Base-by-base conservation (phyloP, 2,113 vertebrate species). In the Silurus glanis region DNA sequence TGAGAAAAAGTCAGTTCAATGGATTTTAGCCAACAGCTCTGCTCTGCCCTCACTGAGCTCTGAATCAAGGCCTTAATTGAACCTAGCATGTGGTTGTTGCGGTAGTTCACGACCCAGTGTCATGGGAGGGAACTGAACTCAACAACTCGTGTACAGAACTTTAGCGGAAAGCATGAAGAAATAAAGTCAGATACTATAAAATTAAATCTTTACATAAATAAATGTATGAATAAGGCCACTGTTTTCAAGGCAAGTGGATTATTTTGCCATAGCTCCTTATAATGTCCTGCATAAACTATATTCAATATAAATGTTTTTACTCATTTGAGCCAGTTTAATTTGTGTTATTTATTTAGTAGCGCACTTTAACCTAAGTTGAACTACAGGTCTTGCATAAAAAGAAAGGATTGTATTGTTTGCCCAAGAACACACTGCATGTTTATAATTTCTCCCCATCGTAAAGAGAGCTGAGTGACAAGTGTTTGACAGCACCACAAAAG, bases 21-120 rank as follows among this genome's bases (percentile, higher is more conserved):
- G 53, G 59, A 51, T 56, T 81, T 55, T 14, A 74, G 79, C 21
- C 85, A 82, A 82, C 80, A 37, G 85, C 47, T 75, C 25, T 53
- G 17, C 56, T 82, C 79, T 71, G 78, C 55, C 21, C 23, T 19
- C 1, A 19, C 85, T 53, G 64, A 62, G 47, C 67, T 75, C 75
- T 37, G 12, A 74, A 51, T 80, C 45, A 83, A 80, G n/a, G 25
- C 81, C 83, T 37, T 88, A 80, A 67, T 88, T 62, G 80, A 74
- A 85, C 56, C 58, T 2, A 83, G 25, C 56, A 82, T 47, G 82
- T n/a, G 69, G 62, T 82, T 85, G 59, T 78, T 58, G 74, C 28
- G 45, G 45, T 72, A 23, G 64, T 53, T 83, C 45, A 45, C 71
- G 23, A 71, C 58, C n/a, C 51, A 45, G 5, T 86, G 80, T 55